These are phyloP conservation scores for Hesperia comma DNA, from an alignment of 2,888 invertebrate genomes.

Conservation along the genomic window DNA sequence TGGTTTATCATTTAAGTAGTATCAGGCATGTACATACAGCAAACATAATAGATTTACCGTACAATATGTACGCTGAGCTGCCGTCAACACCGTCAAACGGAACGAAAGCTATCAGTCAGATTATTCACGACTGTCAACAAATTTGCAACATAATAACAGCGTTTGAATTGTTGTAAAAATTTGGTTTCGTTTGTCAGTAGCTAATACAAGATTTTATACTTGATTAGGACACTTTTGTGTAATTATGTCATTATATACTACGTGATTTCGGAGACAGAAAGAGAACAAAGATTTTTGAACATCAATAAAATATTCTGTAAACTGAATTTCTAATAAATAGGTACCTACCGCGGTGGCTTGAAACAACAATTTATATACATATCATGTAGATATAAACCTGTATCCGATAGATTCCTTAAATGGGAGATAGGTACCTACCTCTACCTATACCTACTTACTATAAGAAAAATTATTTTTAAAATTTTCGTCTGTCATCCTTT, in stretches of 20 bases:
- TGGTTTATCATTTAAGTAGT: background rate
- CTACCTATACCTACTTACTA: no score
- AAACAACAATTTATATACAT: background rate
- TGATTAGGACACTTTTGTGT: conserved; percentile 13
- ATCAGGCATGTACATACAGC: conserved; percentile 48
- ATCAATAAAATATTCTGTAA: background rate
- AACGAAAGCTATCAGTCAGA: conserved; percentile 73
- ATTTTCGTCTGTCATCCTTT: no score
- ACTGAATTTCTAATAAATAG: background rate
- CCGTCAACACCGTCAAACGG: conserved; percentile 60
- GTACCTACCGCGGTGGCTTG: background rate
- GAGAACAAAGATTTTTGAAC: background rate
- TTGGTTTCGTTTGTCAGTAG: conserved; percentile 17
- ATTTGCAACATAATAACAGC: conserved; percentile 69
- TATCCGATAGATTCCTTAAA: no score
- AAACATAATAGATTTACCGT: conserved; percentile 42
- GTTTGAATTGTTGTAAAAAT: conserved; percentile 20
- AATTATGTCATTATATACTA: background rate
- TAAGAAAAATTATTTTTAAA: no score
- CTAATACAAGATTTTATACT: conserved; percentile 9
- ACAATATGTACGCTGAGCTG: conserved; percentile 54
- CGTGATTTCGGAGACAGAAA: background rate
- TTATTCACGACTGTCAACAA: conserved; percentile 71
- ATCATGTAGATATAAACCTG: no score
- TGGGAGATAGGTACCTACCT: no score